Evolutionary conservation across 2,113 vertebrate genomes (phyloP).

Genomic region (Ictalurus punctatus): DNA sequence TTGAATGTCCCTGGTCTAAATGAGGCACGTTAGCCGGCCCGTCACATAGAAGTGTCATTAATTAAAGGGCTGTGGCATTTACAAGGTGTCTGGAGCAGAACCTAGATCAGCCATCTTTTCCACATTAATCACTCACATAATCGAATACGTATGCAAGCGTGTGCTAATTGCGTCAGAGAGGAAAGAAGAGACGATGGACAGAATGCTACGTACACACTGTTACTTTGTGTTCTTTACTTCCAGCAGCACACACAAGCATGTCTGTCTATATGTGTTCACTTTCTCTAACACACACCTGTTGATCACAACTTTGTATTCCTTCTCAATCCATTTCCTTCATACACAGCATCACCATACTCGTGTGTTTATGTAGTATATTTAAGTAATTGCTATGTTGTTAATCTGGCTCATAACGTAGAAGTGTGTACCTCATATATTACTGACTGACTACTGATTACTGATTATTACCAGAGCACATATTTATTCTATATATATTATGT

Average conservation of each 20-base stretch:
- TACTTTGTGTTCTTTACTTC: background rate
- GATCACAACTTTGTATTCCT: background rate
- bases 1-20: conserved; percentile 51
- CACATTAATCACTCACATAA: conserved; percentile 88
- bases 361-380: conserved; percentile 79
- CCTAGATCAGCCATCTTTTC: conserved; percentile 78
- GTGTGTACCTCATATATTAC: conserved; percentile 50
- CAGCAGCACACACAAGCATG: background rate
- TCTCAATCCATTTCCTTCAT: background rate
- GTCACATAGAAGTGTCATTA: conserved; percentile 77
- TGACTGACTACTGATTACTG: background rate
- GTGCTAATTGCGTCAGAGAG: background rate
- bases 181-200: background rate
- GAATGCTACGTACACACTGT: background rate
- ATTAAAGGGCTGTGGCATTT: conserved; percentile 83
- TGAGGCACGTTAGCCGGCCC: conserved; percentile 61
- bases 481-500: too few species aligned
- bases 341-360: background rate
- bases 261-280: background rate
- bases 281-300: background rate
- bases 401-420: conserved; percentile 77
- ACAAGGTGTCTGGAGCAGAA: conserved; percentile 82
- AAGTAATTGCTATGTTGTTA: conserved; percentile 82
- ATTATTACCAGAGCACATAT: too few species aligned
- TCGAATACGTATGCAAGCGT: conserved; percentile 45